phyloP scores from a whole-genome alignment of 2,797 vertebrate species.

The Phyllotis vaccarum region DNA sequence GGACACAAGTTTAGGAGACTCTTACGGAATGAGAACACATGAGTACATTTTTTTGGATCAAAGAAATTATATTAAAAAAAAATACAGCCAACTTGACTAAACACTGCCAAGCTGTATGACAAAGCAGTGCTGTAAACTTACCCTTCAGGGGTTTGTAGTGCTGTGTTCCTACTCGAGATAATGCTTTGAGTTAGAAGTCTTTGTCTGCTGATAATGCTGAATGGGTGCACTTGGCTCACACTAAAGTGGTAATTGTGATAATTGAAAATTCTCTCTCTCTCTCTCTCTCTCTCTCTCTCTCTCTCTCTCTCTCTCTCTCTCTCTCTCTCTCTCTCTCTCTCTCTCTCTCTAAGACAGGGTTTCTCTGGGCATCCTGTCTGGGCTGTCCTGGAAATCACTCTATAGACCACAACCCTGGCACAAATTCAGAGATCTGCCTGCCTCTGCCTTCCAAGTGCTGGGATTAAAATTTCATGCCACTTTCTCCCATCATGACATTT shows the following conservation, averaged over 20 bases:
- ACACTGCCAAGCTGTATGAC: background rate
- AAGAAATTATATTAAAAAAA: background rate
- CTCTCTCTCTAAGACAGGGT: background rate
- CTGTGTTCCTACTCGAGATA: background rate
- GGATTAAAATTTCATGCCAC: background rate
- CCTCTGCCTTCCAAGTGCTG: background rate
- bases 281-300: no score
- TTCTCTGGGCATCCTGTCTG: background rate
- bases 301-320: no score
- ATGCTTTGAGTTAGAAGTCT: background rate
- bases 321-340: no score
- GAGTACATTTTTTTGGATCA: constrained; percentile 49
- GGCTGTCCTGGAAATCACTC: background rate
- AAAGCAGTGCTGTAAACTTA: background rate
- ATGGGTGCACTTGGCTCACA: constrained; percentile 12
- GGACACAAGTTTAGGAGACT: background rate
- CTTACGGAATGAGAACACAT: background rate
- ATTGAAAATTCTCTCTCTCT: background rate
- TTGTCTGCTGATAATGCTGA: constrained; percentile 5
- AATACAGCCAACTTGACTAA: background rate
- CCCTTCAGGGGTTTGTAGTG: background rate
- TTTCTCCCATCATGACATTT: background rate
- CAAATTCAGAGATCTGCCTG: background rate
- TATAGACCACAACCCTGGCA: background rate
- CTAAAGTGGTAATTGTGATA: constrained; percentile 21